A percentile compares a stretch with the other conserved stretches of the same genome.
These are phyloP conservation scores for Macrotis lagotis DNA, from an alignment of 2,113 vertebrate species.

Conservation along the genomic window DNA sequence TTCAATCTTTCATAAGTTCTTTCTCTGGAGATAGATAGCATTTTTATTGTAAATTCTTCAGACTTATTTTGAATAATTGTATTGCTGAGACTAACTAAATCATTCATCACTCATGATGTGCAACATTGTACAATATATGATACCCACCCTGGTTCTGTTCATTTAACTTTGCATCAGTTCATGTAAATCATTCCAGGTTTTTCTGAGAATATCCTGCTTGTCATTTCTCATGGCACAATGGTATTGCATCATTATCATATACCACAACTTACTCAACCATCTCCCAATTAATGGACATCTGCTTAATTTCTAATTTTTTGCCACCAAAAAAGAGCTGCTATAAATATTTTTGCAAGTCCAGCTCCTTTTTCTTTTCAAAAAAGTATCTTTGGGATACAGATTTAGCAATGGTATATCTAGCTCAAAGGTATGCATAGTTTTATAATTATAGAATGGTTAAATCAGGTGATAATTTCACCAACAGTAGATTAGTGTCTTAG, in stretches of 20 bases:
- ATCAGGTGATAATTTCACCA: no score
- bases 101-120: background rate
- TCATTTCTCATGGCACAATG: background rate
- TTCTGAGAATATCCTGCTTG: background rate
- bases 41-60: background rate
- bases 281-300: background rate
- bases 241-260: background rate
- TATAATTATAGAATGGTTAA: no score
- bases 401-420: no score
- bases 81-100: background rate
- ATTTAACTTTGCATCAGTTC: background rate
- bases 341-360: background rate
- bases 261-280: background rate
- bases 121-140: background rate
- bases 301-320: background rate
- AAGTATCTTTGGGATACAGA: no score
- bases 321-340: background rate
- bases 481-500: no score
- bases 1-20: background rate
- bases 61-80: background rate
- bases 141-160: background rate
- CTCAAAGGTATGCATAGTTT: no score
- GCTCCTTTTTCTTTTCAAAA: background rate
- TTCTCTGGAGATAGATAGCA: no score
- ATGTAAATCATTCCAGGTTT: background rate